Percentiles rank a stretch among this genome's conserved stretches.
Evolutionary conservation across 2,888 invertebrate genomes (phyloP).

Genomic region (Brachyopa scutellaris): DNA sequence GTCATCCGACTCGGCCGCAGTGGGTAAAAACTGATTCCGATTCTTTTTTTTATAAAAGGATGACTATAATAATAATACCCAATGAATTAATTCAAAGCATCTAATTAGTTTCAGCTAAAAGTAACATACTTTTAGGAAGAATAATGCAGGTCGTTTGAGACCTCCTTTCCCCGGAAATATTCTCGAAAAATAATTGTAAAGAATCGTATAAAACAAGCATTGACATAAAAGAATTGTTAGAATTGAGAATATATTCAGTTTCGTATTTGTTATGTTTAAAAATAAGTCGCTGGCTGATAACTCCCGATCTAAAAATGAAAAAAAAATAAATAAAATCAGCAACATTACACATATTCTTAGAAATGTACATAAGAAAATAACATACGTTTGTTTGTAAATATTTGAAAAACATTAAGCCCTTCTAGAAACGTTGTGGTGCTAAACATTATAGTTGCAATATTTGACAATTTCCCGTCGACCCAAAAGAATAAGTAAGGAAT

Average conservation of each 20-base stretch:
- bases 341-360: neutral
- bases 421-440: constrained; percentile 79
- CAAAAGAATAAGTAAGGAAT: constrained; percentile 78
- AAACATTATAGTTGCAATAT: constrained; percentile 74
- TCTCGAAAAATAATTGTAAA: constrained; percentile 79
- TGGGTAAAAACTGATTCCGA: constrained; percentile 75
- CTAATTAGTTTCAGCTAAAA: constrained; percentile 5
- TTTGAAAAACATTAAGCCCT: constrained; percentile 78
- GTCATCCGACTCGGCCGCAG: constrained; percentile 56
- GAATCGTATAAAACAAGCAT: constrained; percentile 76
- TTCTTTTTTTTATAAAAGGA: constrained; percentile 78
- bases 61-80: constrained; percentile 59
- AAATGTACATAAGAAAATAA: constrained; percentile 7
- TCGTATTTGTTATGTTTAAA: constrained; percentile 76
- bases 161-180: constrained; percentile 87
- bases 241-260: constrained; percentile 75
- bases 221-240: constrained; percentile 77
- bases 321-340: constrained; percentile 5
- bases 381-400: constrained; percentile 80
- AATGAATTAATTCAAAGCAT: neutral
- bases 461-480: constrained; percentile 75
- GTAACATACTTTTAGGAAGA: constrained; percentile 84
- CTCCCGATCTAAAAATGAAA: constrained; percentile 75
- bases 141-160: constrained; percentile 86
- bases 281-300: constrained; percentile 76